Conservation (phyloP, 2,888 invertebrate genomes). For the Thalpophila matura region DNA sequence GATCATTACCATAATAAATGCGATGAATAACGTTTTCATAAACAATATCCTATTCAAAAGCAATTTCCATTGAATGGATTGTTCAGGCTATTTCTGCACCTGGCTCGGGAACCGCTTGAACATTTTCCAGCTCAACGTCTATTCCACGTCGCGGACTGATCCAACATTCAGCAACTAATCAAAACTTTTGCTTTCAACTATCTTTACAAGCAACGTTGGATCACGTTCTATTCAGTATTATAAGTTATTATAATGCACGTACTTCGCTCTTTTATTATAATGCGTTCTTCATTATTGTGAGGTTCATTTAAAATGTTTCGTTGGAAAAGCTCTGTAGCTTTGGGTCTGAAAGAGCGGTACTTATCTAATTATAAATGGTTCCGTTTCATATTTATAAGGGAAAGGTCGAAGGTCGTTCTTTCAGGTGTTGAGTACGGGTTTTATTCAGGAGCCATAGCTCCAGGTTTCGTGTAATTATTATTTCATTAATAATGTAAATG, state of each 20-base stretch:
- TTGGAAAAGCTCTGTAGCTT: conserved; percentile 8
- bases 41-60: conserved; percentile 45
- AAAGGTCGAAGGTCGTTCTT: conserved; percentile 34
- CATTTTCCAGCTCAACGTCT: conserved; percentile 29
- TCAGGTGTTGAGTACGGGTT: conserved; percentile 43
- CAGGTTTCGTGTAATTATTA: conserved; percentile 43
- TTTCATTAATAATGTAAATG: conserved; percentile 31
- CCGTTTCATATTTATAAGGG: conserved; percentile 36
- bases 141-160: conserved; percentile 23
- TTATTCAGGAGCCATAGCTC: conserved; percentile 33
- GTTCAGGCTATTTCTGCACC: conserved; percentile 38
- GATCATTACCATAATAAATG: conserved; percentile 42
- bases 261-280: conserved; percentile 8
- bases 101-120: conserved; percentile 19
- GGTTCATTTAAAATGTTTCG: conserved; percentile 32
- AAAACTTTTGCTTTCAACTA: conserved; percentile 56
- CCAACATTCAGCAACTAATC: conserved; percentile 52
- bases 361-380: conserved; percentile 37
- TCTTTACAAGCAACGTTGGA: conserved; percentile 28
- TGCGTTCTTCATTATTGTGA: neutral
- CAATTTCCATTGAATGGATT: conserved; percentile 43
- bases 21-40: conserved; percentile 42
- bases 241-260: conserved; percentile 22
- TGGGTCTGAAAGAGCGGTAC: conserved; percentile 11
- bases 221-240: conserved; percentile 29